Conservation (phyloP, 2,888 invertebrate species). For the Miltochrista miniata region DNA sequence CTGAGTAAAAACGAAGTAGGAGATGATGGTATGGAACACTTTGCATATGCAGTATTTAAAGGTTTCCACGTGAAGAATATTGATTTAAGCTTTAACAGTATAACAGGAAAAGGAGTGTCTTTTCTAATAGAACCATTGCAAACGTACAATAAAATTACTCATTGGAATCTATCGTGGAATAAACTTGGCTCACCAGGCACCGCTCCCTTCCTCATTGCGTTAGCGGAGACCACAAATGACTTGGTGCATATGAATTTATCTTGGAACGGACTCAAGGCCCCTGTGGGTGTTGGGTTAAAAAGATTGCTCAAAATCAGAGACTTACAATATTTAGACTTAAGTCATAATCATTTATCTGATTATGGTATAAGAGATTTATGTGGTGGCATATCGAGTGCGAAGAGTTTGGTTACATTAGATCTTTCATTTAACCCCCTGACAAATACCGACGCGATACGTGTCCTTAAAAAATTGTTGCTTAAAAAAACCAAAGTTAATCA, state of each 20-base stretch:
- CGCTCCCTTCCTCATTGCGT: slow-evolving; percentile 38
- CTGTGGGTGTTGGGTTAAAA: slow-evolving; percentile 35
- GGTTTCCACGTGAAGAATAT: slow-evolving; percentile 50
- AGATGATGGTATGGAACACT: slow-evolving; percentile 48
- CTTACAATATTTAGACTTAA: slow-evolving; percentile 49
- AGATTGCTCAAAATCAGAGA: slow-evolving; percentile 42
- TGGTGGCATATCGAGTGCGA: slow-evolving; percentile 39
- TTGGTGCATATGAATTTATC: slow-evolving; percentile 58
- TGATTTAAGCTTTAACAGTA: slow-evolving; percentile 54
- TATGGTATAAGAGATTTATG: slow-evolving; percentile 42
- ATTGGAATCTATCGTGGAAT: slow-evolving; percentile 66
- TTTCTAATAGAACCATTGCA: slow-evolving; percentile 53
- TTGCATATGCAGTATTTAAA: slow-evolving; percentile 45
- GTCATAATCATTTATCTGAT: slow-evolving; percentile 54
- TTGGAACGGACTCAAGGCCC: slow-evolving; percentile 51
- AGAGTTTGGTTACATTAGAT: slow-evolving; percentile 51
- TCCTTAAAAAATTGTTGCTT: slow-evolving; percentile 47
- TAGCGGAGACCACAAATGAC: slow-evolving; percentile 44
- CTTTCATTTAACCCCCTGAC: slow-evolving; percentile 61
- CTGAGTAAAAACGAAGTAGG: slow-evolving; percentile 53
- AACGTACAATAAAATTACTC: slow-evolving; percentile 49
- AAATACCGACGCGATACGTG: slow-evolving; percentile 46
- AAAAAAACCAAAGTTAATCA: slow-evolving; percentile 45
- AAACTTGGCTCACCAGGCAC: slow-evolving; percentile 45
- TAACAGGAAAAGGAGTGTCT: slow-evolving; percentile 48